Evolutionary conservation across 1,140 invertebrate species (phyloP), one percentile per base, ranked within the genome.

Genomic region (Drosophila repletoides): DNA sequence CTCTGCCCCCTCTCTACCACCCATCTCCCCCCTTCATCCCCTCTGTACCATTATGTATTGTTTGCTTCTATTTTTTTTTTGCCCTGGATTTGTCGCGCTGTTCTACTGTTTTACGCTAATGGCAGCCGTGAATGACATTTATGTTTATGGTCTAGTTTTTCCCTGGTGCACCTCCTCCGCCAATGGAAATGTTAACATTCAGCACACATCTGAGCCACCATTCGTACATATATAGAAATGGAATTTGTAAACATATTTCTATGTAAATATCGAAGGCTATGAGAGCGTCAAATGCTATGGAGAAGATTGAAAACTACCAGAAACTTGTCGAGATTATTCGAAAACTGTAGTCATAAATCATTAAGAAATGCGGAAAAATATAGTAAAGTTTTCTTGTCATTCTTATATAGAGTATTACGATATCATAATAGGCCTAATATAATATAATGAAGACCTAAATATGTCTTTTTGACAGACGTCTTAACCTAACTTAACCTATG

Each of bases 141-240:
- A 77, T 77, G 76, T 77, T 77, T 60, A 74, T 77, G 75, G 58
- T 77, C 75, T 77, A 80, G 36, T 74, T 77, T 73, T 63, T 73
- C 10, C 36, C 22, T 65, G 29, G 14, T 51, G 19, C 41, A 60
- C 36, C 15, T 53, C 41, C 40, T 29, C 28, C 7, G n/a, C 6
- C 4, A 14, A n/a, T 22, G 15, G 36, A 24, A 21, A 12, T 3
- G 24, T 26, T 56, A 55, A 46, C 29, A 64, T 36, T 28, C 22
- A 31, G 33, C 33, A 40, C 36, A 40, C 26, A 31, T n/a, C n/a
- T n/a, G n/a, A n/a, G n/a, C n/a, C n/a, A n/a, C n/a, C 15, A 38
- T 49, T 26, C 9, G 1, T 9, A 46, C 10, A 17, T 26, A 6
- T 22, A 7, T 34, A 21, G 2, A 7, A 21, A 49, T 49, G 12